Evolutionary conservation across 2,797 vertebrate species (phyloP).

Genomic region (Neosilurus mollespiculum): DNA sequence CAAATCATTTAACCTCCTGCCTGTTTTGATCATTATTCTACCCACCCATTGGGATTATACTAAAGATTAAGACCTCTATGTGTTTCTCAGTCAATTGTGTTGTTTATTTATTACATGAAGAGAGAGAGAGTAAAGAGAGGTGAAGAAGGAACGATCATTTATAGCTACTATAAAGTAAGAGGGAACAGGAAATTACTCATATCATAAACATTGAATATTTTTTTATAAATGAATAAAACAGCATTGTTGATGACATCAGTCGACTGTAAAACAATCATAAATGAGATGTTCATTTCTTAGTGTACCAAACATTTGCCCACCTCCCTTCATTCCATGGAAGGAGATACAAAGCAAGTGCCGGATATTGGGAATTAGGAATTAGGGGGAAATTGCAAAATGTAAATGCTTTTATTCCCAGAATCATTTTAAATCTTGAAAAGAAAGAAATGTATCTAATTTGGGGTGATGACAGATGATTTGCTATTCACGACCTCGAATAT

Average conservation of each 20-base stretch:
- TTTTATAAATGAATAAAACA: no score
- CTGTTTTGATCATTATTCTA: background rate
- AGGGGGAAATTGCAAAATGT: background rate
- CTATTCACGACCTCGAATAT: conserved; percentile 1
- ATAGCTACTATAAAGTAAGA: no score
- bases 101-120: no score
- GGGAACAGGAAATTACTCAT: no score
- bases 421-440: background rate
- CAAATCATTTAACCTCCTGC: conserved; percentile 1
- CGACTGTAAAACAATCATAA: no score
- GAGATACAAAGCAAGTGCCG: background rate
- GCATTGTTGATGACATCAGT: no score
- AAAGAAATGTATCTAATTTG: background rate
- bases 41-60: background rate
- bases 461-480: background rate
- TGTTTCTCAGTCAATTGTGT: no score
- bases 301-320: no score
- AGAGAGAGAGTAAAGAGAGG: no score
- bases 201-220: no score
- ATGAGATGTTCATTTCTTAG: no score
- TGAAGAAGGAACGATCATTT: no score
- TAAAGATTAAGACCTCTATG: background rate
- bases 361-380: background rate
- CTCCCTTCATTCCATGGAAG: background rate
- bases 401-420: background rate